A percentile compares a stretch with the other conserved stretches of the same genome.
Evolutionary conservation across 2,113 vertebrate genomes (phyloP).

Genomic region (Platichthys stellatus): DNA sequence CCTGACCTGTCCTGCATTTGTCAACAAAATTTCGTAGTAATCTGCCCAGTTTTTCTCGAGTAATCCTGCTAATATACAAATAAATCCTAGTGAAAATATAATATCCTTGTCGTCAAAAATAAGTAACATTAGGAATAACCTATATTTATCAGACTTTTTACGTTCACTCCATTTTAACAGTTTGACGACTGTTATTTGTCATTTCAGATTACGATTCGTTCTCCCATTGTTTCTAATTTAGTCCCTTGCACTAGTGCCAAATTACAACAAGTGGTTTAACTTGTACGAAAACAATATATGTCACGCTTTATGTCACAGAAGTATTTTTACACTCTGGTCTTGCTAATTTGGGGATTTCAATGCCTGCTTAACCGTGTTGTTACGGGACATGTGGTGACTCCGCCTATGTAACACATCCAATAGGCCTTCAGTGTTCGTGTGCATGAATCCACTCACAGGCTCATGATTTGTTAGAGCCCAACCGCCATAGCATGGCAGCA

Average conservation of each 20-base stretch:
- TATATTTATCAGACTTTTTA: no score
- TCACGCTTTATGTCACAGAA: no score
- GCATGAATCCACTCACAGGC: conserved; percentile 2
- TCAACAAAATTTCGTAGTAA: not conserved
- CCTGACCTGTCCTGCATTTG: not conserved
- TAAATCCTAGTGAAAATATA: not conserved
- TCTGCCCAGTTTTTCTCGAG: not conserved
- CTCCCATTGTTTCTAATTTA: no score
- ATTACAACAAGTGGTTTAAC: no score
- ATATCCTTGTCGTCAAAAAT: no score
- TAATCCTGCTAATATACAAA: not conserved
- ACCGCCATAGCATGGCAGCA: conserved; percentile 28
- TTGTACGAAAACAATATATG: no score
- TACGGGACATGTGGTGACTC: not conserved
- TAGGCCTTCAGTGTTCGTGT: not conserved
- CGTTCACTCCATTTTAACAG: no score
- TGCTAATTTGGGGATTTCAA: not conserved
- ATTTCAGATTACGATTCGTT: no score
- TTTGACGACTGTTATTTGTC: no score
- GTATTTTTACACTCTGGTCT: not conserved
- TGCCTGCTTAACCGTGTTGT: conserved; percentile 2
- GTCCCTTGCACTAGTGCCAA: no score
- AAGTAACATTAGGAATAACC: no score
- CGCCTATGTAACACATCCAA: not conserved
- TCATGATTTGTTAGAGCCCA: not conserved